These are phyloP conservation scores for Thalassaphorura encarpata DNA, from an alignment of 1,140 invertebrate genomes.

Conservation along the genomic window DNA sequence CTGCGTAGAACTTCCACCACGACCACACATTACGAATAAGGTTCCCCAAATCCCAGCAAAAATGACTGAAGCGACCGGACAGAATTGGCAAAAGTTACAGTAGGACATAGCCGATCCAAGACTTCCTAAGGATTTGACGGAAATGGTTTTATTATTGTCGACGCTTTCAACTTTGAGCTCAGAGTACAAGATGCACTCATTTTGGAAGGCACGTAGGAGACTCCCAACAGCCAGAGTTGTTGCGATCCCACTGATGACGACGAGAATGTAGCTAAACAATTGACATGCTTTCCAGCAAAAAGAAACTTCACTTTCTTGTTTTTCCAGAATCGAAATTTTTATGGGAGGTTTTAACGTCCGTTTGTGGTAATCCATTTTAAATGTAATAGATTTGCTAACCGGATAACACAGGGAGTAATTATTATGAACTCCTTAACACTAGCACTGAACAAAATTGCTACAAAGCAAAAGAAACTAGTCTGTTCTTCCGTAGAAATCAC, in stretches of 20 bases:
- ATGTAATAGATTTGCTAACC: too few relatives aligned
- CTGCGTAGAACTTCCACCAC: slow-evolving; percentile 20
- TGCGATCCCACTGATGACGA: slow-evolving; percentile 29
- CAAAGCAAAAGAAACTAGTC: too few relatives aligned
- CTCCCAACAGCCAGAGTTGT: slow-evolving; percentile 27
- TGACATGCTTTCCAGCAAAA: slow-evolving; percentile 31
- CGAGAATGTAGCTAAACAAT: slow-evolving; percentile 26
- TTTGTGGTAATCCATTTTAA: slow-evolving; percentile 9
- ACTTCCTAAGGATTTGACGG: background rate
- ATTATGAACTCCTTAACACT: too few relatives aligned
- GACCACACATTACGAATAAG: slow-evolving; percentile 29
- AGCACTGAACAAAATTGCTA: too few relatives aligned
- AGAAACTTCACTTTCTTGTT: slow-evolving; percentile 27
- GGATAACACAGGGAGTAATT: too few relatives aligned
- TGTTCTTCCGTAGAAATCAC: too few relatives aligned
- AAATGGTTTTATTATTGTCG: background rate
- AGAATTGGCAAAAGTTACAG: slow-evolving; percentile 27
- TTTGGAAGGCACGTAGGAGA: slow-evolving; percentile 19
- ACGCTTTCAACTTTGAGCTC: slow-evolving; percentile 7
- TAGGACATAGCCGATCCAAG: slow-evolving; percentile 18
- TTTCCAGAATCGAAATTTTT: slow-evolving; percentile 26
- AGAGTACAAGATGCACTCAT: slow-evolving; percentile 24
- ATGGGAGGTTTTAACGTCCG: slow-evolving; percentile 16
- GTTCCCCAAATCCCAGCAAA: slow-evolving; percentile 27
- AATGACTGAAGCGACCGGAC: slow-evolving; percentile 28